Base-by-base conservation (phyloP, 1,140 invertebrate genomes). In the Alviniconcha marisindica region DNA sequence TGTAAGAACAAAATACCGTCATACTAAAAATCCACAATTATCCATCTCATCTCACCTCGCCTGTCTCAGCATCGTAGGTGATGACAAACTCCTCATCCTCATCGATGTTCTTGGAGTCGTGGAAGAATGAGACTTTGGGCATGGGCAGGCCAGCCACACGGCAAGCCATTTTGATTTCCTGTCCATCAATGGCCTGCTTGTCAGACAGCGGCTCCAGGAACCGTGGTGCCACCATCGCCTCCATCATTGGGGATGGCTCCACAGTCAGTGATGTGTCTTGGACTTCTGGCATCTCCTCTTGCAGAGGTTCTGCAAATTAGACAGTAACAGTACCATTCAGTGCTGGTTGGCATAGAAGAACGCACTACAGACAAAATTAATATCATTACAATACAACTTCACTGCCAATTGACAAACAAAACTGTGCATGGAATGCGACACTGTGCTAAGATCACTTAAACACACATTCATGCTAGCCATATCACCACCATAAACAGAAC, bases 41-140 rank as follows among this genome's bases (percentile, higher is more conserved):
- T 18, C 18, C 7, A 48, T 48, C 7, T 18, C 44, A 48, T 78
- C 87, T 85, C 36, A 90, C 88, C 60, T 90, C 88, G 10, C 92
- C 92, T 24, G 91, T 92, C 40, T 92, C 87, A 76, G 88, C 87
- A 83, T 92, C 89, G 82, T 92, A 93, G 14, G 88, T 91, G 76
- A 93, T 92, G 69, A 92, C 90, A 88, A 92, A 92, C 60, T 93
- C 92, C 78, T 93, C 92, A 87, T 90, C 89, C 14, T 92, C 89
- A 82, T 93, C 92, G 76, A 93, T 93, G 77, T 91, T 92, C 81
- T 90, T 90, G 44, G 91, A 90, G 86, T 93, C 91, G 71, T 92
- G 91, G 86, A 91, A 93, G 90, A 92, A 93, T 2, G 91, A 92
- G 33, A 93, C 87, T 51, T 90, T 87, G 33, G 92, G 92, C 83